Conservation (phyloP, 2,113 vertebrate genomes). For the Sapayoa aenigma region DNA sequence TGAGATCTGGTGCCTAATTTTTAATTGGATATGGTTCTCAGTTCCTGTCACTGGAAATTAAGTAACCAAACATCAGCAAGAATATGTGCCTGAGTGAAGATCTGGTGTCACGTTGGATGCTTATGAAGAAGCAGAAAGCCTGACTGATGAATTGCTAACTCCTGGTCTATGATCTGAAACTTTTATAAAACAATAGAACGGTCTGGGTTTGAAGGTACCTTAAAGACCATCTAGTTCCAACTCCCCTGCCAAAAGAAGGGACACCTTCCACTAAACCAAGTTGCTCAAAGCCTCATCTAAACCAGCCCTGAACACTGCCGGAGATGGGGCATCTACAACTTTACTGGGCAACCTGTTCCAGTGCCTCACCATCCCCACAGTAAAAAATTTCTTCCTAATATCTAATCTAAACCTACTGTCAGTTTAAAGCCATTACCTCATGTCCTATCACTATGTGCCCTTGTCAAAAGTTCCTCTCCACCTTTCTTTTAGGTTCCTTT, state of each 20-base stretch:
- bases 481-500: background rate
- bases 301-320: background rate
- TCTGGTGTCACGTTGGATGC: background rate
- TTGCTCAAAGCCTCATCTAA: background rate
- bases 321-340: background rate
- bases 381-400: background rate
- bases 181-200: background rate
- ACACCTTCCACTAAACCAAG: background rate
- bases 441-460: background rate
- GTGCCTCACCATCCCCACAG: background rate
- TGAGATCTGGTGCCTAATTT: background rate
- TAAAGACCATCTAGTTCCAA: background rate
- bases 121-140: background rate
- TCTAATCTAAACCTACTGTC: background rate
- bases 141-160: background rate
- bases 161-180: background rate
- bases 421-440: background rate
- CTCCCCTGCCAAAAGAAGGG: rapidly evolving
- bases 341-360: background rate
- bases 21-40: background rate
- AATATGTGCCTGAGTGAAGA: background rate
- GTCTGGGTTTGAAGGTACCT: background rate
- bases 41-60: background rate
- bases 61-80: background rate
- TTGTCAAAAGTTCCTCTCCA: background rate